Base-by-base conservation (phyloP, 1,140 invertebrate species). In the Drosophila tani region DNA sequence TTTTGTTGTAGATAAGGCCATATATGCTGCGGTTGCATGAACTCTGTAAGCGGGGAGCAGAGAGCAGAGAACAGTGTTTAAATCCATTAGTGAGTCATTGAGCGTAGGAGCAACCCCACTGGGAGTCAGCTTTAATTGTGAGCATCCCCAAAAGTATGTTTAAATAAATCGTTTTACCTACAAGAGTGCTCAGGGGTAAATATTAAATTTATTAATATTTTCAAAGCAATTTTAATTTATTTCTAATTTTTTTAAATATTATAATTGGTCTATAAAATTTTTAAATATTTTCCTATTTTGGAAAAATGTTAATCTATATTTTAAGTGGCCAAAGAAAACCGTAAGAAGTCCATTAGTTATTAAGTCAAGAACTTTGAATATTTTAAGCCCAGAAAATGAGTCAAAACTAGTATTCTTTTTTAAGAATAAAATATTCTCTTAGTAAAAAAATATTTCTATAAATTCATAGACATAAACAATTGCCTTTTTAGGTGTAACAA, bases 1-100 rank as follows among this genome's bases (percentile, higher is more conserved):
- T 93, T 93, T 73, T 93, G 92, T 82, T 93, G 92, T 68, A 93
- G 81, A 91, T 93, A 93, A 93, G 92, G 92, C 92, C 92, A 93
- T 76, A 93, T 92, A 91, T 93, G 91, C 85, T 93, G 92, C 65
- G 92, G 92, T 91, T 93, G 92, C 76, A 93, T 93, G 79, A 93
- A 92, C 78, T 93, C 92, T 93, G 77, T 27, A 53, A 38, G 7
- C 35, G 17, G 24, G n/a, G 47, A 45, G 24, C 43, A 56, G 6
- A 29, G 27, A 29, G 27, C 14, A n/a, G 62, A 58, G 51, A 32
- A 1, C 24, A 55, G 51, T 55, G 51, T 19, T 56, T 24, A 24
- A n/a, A 56, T n/a, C 62, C 41, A 64, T 63, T 60, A 73, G 67
- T 60, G 29, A 69, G 29, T 11, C 19, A 51, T 38, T 43, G 2